These are phyloP conservation scores for Salmo trutta DNA, from an alignment of 2,797 vertebrate genomes.

Conservation along the genomic window DNA sequence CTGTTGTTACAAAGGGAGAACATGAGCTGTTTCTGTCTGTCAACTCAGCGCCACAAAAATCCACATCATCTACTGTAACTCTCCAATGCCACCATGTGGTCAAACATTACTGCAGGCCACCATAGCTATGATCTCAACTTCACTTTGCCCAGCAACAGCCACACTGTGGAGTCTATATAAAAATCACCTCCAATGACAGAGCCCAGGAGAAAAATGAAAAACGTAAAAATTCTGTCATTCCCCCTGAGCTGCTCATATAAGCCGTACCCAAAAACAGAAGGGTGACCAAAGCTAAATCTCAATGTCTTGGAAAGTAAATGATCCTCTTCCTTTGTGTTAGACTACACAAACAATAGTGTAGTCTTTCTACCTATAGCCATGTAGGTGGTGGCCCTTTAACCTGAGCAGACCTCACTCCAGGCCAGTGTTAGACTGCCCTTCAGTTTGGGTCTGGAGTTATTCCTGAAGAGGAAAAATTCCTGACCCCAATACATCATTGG, in stretches of 20 bases:
- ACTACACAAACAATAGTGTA: not conserved
- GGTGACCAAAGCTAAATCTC: not conserved
- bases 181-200: constrained; percentile 22
- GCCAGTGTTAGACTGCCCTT: not conserved
- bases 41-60: constrained; percentile 31
- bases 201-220: not conserved
- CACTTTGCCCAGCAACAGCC: constrained; percentile 48
- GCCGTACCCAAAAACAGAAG: not conserved
- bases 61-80: not conserved
- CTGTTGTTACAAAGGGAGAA: not conserved
- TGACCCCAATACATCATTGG: not conserved
- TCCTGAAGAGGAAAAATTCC: not conserved
- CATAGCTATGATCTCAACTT: not conserved
- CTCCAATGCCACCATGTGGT: constrained; percentile 43
- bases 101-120: not conserved
- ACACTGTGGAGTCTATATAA: constrained; percentile 28
- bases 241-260: not conserved
- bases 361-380: not conserved
- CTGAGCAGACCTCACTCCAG: not conserved
- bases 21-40: not conserved
- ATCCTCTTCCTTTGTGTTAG: not conserved
- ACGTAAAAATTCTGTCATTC: not conserved
- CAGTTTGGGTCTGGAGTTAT: not conserved
- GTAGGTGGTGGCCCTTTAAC: not conserved
- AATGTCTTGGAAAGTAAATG: not conserved